phyloP scores from a whole-genome alignment of 2,888 invertebrate genomes.

The Drosophila quasianomalipes region DNA sequence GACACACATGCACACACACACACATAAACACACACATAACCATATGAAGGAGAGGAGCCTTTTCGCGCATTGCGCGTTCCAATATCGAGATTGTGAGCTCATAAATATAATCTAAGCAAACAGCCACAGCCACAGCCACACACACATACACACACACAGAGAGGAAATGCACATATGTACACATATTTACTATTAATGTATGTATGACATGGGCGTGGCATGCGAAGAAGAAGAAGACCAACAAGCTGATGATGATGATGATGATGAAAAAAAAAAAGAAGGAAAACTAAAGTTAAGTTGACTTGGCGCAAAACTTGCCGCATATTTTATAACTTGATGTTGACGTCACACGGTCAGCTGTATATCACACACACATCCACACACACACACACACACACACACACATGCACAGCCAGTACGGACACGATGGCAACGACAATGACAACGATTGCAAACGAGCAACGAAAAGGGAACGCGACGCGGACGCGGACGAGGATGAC shows the following conservation, averaged over 20 bases:
- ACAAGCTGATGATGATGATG: conserved; percentile 5
- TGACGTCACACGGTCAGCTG: conserved; percentile 69
- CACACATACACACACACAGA: conserved; percentile 2
- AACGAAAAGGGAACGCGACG: conserved; percentile 33
- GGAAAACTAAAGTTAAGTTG: conserved; percentile 50
- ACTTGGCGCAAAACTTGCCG: conserved; percentile 60
- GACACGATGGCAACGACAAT: conserved; percentile 51
- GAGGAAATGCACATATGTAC: conserved; percentile 3
- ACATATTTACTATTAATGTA: conserved; percentile 27
- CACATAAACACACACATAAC: background rate
- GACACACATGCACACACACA: background rate
- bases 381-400: conserved; percentile 9
- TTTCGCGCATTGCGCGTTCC: conserved; percentile 11
- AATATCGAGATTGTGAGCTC: conserved; percentile 36
- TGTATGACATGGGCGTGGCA: conserved; percentile 68
- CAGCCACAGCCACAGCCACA: conserved; percentile 4
- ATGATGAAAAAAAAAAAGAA: conserved; percentile 2
- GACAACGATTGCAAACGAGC: conserved; percentile 16
- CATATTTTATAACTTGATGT: conserved; percentile 69
- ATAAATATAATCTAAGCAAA: conserved; percentile 55
- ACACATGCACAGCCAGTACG: conserved; percentile 12
- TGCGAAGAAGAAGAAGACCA: conserved; percentile 31
- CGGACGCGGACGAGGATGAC: conserved; percentile 10
- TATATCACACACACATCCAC: conserved; percentile 21
- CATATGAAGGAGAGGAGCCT: background rate